Evolutionary conservation across 2,113 vertebrate genomes (phyloP), one percentile per base, ranked within the genome.

Genomic region (Isurus oxyrinchus): DNA sequence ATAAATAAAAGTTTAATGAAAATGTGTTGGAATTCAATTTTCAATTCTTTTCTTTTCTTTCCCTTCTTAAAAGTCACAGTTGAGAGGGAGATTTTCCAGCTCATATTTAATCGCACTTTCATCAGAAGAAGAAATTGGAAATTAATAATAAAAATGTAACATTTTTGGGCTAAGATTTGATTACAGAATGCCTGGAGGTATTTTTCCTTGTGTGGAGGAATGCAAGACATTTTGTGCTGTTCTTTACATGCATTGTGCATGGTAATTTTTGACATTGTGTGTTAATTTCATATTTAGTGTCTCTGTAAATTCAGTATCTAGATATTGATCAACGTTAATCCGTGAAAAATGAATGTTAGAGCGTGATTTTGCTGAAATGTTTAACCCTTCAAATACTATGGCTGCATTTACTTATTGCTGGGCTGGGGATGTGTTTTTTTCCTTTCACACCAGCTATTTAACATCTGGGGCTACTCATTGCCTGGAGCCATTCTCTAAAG

Each of bases 1-100:
- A 72, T 95, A 95, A 95, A 95, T 95, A 95, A 95, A 95, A 95
- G 44, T 95, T 95, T 95, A 95, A 95, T 95, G 67, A 95, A 72
- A 72, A 53, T 95, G 23, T 95, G 44, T 95, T 95, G 76, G 67
- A 95, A 95, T 95, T 76, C 67, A 76, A 76, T 95, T 95, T 95
- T 69, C 94, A 76, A 44, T 53, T 23, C 19, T 40, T 44, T 95
- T 31, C 63, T 72, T 55, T 40, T 69, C 31, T 69, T 72, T 14
- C 8, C n/a, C 16, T 49, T 44, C 25, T 72, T 27, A 69, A 72
- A 95, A 95, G 67, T 95, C 94, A 55, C 11, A 23, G 67, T 69
- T 95, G 94, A 76, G 44, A 23, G 94, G 66, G 10, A 72, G 69
- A 95, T 53, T 95, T 95, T 95, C 66, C 40, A 95, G 94, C 67